phyloP scores from a whole-genome alignment of 92 coral and sea anemone genomes.

The Palythoa heliodiscus region DNA sequence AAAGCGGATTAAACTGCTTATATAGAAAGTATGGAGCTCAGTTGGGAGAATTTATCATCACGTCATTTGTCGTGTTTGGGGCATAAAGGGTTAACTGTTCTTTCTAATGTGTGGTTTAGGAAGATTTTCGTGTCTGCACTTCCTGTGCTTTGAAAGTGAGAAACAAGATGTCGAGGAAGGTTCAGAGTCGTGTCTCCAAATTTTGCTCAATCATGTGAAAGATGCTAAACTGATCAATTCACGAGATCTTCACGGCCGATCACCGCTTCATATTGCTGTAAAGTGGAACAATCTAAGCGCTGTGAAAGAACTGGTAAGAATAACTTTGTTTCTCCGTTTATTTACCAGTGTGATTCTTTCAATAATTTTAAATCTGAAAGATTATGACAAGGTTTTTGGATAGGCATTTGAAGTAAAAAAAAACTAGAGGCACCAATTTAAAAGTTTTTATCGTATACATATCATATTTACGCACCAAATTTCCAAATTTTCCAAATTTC shows the following conservation, averaged over 20 bases:
- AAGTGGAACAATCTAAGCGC: constrained; percentile 58
- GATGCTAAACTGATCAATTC: constrained; percentile 53
- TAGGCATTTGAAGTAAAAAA: too few species aligned
- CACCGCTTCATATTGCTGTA: constrained; percentile 85
- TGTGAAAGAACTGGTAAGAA: constrained; percentile 71
- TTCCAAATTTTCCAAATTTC: too few species aligned
- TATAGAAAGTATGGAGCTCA: too few species aligned
- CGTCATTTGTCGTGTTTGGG: too few species aligned
- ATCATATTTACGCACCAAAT: too few species aligned
- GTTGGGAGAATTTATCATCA: too few species aligned
- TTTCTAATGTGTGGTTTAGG: constrained; percentile 49
- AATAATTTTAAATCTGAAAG: neutral
- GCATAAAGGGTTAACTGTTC: too few species aligned
- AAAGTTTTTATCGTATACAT: too few species aligned
- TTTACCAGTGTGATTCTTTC: neutral
- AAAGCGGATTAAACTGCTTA: too few species aligned
- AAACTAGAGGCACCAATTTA: too few species aligned
- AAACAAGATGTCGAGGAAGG: constrained; percentile 28
- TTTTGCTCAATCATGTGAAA: constrained; percentile 44
- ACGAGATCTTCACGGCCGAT: constrained; percentile 74
- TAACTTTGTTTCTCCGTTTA: neutral
- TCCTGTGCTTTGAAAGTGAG: constrained; percentile 43
- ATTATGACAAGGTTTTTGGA: neutral
- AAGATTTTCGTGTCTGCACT: constrained; percentile 77
- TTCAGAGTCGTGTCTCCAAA: constrained; percentile 25